These are phyloP conservation scores for Eumaeus atala DNA, from an alignment of 1,140 invertebrate genomes.

Conservation along the genomic window DNA sequence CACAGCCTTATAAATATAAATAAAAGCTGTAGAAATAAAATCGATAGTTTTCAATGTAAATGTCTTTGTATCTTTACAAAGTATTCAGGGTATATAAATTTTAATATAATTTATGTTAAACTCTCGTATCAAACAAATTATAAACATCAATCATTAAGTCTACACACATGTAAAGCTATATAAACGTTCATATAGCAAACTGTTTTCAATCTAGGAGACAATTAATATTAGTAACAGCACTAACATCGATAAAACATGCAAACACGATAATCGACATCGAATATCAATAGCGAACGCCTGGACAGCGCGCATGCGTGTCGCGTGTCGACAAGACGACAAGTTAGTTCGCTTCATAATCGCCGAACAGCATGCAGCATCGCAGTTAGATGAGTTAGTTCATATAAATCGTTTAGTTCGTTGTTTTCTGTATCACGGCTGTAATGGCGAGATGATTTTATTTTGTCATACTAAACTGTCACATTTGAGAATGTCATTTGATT, in stretches of 20 bases:
- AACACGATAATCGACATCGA: constrained; percentile 13
- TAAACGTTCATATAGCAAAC: neutral
- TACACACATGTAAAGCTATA: constrained; percentile 5
- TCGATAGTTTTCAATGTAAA: no score
- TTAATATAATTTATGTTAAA: neutral
- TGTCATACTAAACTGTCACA: no score
- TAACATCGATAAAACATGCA: constrained; percentile 24
- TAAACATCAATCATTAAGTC: neutral
- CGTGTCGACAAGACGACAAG: neutral
- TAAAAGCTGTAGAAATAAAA: no score
- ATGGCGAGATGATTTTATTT: constrained; percentile 1
- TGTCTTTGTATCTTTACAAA: no score
- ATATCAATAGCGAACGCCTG: constrained; percentile 12
- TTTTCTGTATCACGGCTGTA: constrained; percentile 16
- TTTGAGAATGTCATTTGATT: no score
- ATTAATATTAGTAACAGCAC: constrained; percentile 1
- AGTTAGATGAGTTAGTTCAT: constrained; percentile 24
- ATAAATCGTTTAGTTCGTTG: constrained; percentile 13
- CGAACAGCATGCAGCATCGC: constrained; percentile 25
- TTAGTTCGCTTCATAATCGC: constrained; percentile 6
- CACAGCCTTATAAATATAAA: no score
- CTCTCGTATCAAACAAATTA: neutral
- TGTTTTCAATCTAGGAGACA: neutral
- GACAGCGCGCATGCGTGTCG: constrained; percentile 27
- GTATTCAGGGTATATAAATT: no score